Conservation (phyloP, 2,113 vertebrate genomes). For the Micronycteris hirsuta region DNA sequence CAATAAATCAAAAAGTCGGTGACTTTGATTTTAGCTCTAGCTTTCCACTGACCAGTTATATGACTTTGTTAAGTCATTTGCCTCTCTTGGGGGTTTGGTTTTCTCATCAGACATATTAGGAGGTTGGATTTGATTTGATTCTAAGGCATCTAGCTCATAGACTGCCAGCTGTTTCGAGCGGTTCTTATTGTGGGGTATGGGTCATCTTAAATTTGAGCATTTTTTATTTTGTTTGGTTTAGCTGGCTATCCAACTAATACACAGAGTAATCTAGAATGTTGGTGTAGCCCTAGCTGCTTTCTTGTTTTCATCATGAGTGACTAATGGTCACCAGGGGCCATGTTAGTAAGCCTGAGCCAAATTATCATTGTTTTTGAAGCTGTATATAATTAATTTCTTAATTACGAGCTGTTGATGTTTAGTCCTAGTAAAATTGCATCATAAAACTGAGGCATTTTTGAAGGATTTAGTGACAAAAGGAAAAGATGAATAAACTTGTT, state of each 20-base stretch:
- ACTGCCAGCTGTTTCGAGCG: neutral
- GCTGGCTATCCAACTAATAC: neutral
- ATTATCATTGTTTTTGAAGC: conserved; percentile 25
- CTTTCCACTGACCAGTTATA: neutral
- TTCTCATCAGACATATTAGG: neutral
- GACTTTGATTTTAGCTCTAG: neutral
- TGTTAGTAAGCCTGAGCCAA: neutral
- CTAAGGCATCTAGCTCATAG: neutral
- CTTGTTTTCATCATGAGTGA: neutral
- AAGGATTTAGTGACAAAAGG: neutral
- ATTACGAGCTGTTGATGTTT: neutral
- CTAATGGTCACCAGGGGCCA: neutral
- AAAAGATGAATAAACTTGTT: conserved; percentile 12
- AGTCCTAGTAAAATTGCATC: neutral
- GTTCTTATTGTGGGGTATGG: neutral
- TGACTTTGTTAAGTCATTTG: neutral
- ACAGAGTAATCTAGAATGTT: neutral
- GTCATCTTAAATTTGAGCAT: neutral
- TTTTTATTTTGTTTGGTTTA: neutral
- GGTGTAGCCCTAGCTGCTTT: neutral
- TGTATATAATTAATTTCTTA: neutral
- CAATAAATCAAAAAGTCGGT: neutral
- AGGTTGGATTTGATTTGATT: neutral
- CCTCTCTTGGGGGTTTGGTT: neutral
- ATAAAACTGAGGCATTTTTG: neutral